Evolutionary conservation across 2,797 vertebrate species (phyloP).

Genomic region (Cercopithecus petaurista): DNA sequence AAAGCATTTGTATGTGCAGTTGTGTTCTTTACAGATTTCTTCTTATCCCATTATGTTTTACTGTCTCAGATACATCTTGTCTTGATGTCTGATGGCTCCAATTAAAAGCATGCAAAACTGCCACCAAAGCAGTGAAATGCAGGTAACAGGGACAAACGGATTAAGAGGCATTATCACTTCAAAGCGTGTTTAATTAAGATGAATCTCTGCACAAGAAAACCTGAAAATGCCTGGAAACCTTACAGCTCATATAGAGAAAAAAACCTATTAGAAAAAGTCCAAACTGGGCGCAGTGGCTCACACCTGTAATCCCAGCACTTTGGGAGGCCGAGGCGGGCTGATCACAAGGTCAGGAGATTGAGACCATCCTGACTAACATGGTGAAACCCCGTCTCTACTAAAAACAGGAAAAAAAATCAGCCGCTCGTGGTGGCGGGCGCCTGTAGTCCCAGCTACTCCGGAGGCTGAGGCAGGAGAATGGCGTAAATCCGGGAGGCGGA

Average conservation of each 20-base stretch:
- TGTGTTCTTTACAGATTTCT: background rate
- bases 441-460: no score
- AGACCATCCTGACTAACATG: no score
- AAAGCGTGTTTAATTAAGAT: background rate
- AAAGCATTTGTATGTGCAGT: background rate
- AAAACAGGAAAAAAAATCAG: no score
- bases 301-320: no score
- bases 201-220: background rate
- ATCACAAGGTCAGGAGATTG: no score
- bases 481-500: fast-evolving
- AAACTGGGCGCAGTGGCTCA: no score
- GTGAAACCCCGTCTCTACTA: no score
- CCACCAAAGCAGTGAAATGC: background rate
- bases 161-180: background rate
- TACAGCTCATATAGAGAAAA: background rate
- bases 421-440: fast-evolving
- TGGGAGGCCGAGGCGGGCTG: fast-evolving
- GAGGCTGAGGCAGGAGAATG: no score
- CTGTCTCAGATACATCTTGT: background rate
- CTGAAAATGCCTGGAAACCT: background rate
- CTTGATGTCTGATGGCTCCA: background rate
- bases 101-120: background rate
- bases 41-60: background rate
- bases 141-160: background rate
- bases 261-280: background rate